These are phyloP conservation scores for Eublepharis macularius DNA, from an alignment of 2,113 vertebrate species.

Conservation along the genomic window DNA sequence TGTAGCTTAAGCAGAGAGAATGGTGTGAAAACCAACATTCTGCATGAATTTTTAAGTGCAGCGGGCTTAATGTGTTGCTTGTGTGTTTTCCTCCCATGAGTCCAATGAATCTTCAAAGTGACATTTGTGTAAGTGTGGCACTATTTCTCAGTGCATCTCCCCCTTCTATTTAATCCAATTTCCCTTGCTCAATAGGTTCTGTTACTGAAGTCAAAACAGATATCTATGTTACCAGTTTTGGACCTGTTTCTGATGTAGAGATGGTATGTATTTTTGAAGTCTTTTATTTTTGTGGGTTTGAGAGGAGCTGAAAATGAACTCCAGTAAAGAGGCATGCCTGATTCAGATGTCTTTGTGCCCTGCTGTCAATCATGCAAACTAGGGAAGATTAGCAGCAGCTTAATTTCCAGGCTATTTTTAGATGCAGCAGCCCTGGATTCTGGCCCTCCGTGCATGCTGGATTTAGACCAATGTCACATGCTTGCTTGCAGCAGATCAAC, in stretches of 20 bases:
- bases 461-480: conserved; percentile 52
- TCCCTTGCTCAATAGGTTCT: conserved; percentile 83
- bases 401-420: conserved; percentile 70
- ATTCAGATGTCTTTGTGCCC: conserved; percentile 46
- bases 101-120: conserved; percentile 47
- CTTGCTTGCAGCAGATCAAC: conserved; percentile 33
- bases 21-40: conserved; percentile 9
- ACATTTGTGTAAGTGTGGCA: conserved; percentile 37
- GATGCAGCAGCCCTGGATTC: conserved; percentile 54
- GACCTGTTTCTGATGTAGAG: conserved; percentile 97
- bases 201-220: conserved; percentile 98
- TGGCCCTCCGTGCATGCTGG: conserved; percentile 41
- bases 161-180: conserved; percentile 59
- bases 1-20: conserved; percentile 38
- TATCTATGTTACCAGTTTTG: conserved; percentile 98
- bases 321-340: conserved; percentile 53
- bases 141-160: conserved; percentile 33
- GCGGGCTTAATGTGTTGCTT: conserved; percentile 38
- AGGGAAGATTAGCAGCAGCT: conserved; percentile 60
- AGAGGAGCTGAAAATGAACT: conserved; percentile 54
- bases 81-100: conserved; percentile 49
- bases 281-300: conserved; percentile 57
- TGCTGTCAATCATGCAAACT: conserved; percentile 59
- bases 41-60: conserved; percentile 17
- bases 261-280: conserved; percentile 84